Percentiles rank a stretch among this genome's conserved stretches.
These are phyloP conservation scores for Tetrapedia diversipes DNA, from an alignment of 2,888 invertebrate species.

Conservation along the genomic window DNA sequence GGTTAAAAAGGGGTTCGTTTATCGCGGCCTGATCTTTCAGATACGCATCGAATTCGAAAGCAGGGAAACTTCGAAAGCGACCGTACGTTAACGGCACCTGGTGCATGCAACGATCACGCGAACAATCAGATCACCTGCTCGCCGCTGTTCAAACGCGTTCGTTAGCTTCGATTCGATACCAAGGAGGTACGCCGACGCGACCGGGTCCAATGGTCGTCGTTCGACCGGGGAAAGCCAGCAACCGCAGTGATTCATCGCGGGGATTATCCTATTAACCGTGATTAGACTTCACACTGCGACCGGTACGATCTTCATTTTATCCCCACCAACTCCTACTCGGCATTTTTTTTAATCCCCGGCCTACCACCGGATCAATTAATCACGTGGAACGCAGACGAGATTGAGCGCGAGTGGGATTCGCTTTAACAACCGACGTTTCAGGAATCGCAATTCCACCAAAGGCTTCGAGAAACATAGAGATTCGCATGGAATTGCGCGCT, in stretches of 20 bases:
- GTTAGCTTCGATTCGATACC: too few species aligned
- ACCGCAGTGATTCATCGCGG: conserved; percentile 47
- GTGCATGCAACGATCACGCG: conserved; percentile 6
- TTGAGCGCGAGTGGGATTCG: conserved; percentile 17
- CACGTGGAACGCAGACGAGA: conserved; percentile 27
- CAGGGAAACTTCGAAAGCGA: background rate
- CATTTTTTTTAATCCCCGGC: conserved; percentile 31
- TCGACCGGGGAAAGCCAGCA: conserved; percentile 27
- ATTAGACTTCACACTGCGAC: conserved; percentile 55
- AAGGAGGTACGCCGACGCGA: too few species aligned
- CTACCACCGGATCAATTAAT: conserved; percentile 56
- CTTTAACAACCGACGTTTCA: background rate
- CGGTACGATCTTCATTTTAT: conserved; percentile 51
- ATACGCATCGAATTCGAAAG: background rate
- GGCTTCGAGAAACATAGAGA: too few species aligned
- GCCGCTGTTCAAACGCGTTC: too few species aligned
- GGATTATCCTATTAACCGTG: conserved; percentile 56
- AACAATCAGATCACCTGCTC: conserved; percentile 29
- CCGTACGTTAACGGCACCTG: conserved; percentile 22
- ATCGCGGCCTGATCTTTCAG: too few species aligned
- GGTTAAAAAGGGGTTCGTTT: too few species aligned
- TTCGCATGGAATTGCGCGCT: too few species aligned
- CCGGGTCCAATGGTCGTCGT: conserved; percentile 55
- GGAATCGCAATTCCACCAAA: background rate
- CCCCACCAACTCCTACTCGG: background rate